Conservation (phyloP, 2,888 invertebrate species). For the Leptarthrus brevirostris region DNA sequence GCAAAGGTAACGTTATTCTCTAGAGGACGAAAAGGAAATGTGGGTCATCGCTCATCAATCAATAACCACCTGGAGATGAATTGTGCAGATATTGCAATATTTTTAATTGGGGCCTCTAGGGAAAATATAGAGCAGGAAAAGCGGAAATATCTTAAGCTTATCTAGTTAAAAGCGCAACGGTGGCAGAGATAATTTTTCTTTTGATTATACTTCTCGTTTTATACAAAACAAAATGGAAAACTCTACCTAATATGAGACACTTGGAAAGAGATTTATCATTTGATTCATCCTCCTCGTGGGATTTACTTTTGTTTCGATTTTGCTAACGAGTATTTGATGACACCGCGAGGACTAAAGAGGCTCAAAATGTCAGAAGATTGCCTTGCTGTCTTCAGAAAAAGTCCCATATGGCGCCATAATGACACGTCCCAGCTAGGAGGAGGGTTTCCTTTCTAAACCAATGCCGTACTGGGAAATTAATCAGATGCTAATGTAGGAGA, state of each 20-base stretch:
- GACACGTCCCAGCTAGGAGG: slow-evolving; percentile 1
- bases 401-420: slow-evolving; percentile 51
- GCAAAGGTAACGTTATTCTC: too few species aligned
- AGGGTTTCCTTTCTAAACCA: neutral
- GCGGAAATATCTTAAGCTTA: neutral
- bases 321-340: slow-evolving; percentile 50
- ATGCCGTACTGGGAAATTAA: slow-evolving; percentile 46
- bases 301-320: slow-evolving; percentile 48
- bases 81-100: slow-evolving; percentile 44
- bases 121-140: neutral
- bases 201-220: slow-evolving; percentile 16
- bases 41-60: slow-evolving; percentile 22
- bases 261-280: slow-evolving; percentile 49
- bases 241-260: slow-evolving; percentile 33
- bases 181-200: slow-evolving; percentile 26
- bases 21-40: slow-evolving; percentile 11
- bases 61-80: slow-evolving; percentile 39
- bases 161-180: neutral
- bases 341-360: slow-evolving; percentile 46
- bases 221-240: slow-evolving; percentile 1
- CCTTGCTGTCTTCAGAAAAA: slow-evolving; percentile 12
- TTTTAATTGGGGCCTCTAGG: slow-evolving; percentile 35
- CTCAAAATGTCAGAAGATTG: slow-evolving; percentile 45
- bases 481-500: slow-evolving; percentile 50
- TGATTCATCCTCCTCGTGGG: slow-evolving; percentile 35